phyloP scores from a whole-genome alignment of 2,888 invertebrate species.

The Seira ritae region DNA sequence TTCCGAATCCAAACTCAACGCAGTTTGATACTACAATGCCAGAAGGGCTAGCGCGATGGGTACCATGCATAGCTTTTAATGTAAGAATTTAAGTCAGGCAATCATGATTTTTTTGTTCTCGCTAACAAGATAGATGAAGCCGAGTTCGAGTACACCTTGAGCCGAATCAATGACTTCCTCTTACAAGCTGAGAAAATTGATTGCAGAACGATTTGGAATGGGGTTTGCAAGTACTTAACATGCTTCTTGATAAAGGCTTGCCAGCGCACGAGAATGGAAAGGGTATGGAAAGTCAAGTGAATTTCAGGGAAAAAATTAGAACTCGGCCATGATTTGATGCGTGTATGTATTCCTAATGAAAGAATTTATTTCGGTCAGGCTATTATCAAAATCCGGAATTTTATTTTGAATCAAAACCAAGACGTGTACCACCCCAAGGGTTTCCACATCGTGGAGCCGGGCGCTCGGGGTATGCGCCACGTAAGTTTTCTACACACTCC shows the following conservation, averaged over 20 bases:
- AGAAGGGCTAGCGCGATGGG: slow-evolving; percentile 40
- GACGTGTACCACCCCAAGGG: slow-evolving; percentile 47
- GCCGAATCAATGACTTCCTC: slow-evolving; percentile 38
- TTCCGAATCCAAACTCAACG: slow-evolving; percentile 33
- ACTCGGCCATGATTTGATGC: too few species aligned
- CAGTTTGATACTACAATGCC: slow-evolving; percentile 43
- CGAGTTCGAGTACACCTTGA: slow-evolving; percentile 48
- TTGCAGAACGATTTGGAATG: slow-evolving; percentile 36
- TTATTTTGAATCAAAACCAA: slow-evolving; percentile 42
- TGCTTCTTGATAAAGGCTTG: slow-evolving; percentile 36
- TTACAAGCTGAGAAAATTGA: slow-evolving; percentile 30
- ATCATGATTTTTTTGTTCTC: neutral
- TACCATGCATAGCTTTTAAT: slow-evolving; percentile 19
- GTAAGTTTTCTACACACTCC: too few species aligned
- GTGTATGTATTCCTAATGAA: too few species aligned
- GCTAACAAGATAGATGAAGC: slow-evolving; percentile 35
- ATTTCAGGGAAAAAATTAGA: neutral
- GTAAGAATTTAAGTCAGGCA: neutral
- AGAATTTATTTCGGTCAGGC: too few species aligned
- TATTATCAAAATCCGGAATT: slow-evolving; percentile 28
- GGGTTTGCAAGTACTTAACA: slow-evolving; percentile 42
- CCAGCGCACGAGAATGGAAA: slow-evolving; percentile 20
- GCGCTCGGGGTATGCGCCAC: slow-evolving; percentile 42
- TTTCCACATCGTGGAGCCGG: slow-evolving; percentile 50
- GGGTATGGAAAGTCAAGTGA: slow-evolving; percentile 19